phyloP scores from a whole-genome alignment of 2,113 vertebrate species.

The Monarcha castaneiventris region DNA sequence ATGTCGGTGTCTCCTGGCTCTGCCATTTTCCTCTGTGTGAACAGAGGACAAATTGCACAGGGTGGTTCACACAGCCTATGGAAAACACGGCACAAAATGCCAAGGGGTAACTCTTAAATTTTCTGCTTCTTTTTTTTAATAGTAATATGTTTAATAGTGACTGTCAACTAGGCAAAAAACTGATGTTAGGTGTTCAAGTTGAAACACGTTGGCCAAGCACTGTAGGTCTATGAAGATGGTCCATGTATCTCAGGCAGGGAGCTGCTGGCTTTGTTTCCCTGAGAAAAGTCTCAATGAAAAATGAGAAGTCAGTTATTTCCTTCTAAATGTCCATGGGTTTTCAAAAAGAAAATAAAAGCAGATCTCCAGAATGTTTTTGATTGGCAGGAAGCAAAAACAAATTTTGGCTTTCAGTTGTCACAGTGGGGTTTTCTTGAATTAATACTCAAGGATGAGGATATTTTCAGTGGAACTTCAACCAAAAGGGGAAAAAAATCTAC shows the following conservation, averaged over 20 bases:
- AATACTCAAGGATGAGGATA: background rate
- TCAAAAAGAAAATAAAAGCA: background rate
- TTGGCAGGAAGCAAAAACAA: background rate
- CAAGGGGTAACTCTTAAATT: background rate
- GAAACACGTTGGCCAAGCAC: background rate
- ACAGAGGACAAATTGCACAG: background rate
- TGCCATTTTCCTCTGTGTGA: background rate
- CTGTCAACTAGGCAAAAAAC: background rate
- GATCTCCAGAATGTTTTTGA: background rate
- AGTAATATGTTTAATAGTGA: background rate
- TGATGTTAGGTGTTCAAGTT: background rate
- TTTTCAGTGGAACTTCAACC: background rate
- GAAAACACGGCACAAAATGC: background rate
- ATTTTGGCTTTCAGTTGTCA: background rate
- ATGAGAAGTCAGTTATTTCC: background rate
- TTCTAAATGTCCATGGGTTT: background rate
- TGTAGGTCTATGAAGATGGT: background rate
- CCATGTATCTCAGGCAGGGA: background rate
- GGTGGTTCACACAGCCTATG: accelerated
- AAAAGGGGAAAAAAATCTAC: background rate
- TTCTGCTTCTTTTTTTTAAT: background rate
- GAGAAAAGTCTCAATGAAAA: background rate
- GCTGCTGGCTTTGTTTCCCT: background rate
- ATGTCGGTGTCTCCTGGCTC: accelerated
- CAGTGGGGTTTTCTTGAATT: background rate